A percentile compares a stretch with the other conserved stretches of the same genome.
Evolutionary conservation across 2,797 vertebrate genomes (phyloP).

Genomic region (Silurus aristotelis): DNA sequence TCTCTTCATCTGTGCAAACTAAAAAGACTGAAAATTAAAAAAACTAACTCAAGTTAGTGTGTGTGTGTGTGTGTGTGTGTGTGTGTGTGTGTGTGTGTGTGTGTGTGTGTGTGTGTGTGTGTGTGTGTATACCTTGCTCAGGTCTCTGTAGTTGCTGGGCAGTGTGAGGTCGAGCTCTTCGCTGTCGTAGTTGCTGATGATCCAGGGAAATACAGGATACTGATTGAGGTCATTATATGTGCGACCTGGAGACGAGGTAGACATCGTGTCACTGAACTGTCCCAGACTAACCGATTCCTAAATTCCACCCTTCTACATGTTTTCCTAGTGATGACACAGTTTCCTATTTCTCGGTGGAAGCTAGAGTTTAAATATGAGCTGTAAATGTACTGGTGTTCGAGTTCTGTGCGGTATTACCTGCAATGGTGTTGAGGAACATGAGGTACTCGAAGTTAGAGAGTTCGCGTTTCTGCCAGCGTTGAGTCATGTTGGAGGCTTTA

Average conservation of each 20-base stretch:
- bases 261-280: not conserved
- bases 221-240: constrained; percentile 96
- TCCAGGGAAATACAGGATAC: constrained; percentile 98
- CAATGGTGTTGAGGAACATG: constrained; percentile 58
- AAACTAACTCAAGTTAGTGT: not conserved
- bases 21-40: not conserved
- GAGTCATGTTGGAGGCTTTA: constrained; percentile 96
- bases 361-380: not conserved
- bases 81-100: not conserved
- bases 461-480: constrained; percentile 96
- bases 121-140: constrained; percentile 86
- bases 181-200: constrained; percentile 97
- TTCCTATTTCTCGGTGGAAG: not conserved
- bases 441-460: constrained; percentile 90
- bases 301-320: not conserved
- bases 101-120: constrained; percentile 1
- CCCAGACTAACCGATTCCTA: not conserved
- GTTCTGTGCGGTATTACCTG: constrained; percentile 29
- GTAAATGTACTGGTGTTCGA: not conserved
- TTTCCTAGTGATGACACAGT: not conserved
- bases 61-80: not conserved
- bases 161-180: constrained; percentile 95
- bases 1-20: not conserved
- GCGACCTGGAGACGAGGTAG: constrained; percentile 75
- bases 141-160: constrained; percentile 98